phyloP scores from a whole-genome alignment of 92 coral and sea anemone species.

The Micromussa lordhowensis region DNA sequence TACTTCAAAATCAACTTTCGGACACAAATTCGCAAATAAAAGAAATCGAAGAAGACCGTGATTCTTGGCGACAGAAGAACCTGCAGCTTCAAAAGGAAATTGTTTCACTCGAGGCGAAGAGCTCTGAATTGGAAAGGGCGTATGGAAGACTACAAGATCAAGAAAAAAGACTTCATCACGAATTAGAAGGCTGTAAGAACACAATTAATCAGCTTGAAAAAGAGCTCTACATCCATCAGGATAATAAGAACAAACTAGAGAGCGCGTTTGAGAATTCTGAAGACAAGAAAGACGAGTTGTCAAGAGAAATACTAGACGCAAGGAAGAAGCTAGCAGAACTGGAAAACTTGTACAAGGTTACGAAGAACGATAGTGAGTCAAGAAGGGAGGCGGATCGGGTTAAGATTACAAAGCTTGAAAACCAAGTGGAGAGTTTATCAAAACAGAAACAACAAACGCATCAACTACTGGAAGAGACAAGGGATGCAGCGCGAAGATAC shows the following conservation, averaged over 20 bases:
- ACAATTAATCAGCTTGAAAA: constrained; percentile 71
- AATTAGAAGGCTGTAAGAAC: constrained; percentile 59
- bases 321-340: constrained; percentile 73
- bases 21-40: constrained; percentile 53
- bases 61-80: constrained; percentile 73
- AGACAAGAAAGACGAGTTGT: constrained; percentile 66
- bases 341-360: constrained; percentile 59
- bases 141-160: constrained; percentile 68
- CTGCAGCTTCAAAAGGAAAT: constrained; percentile 79
- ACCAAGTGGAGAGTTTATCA: constrained; percentile 72
- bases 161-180: constrained; percentile 74
- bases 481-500: constrained; percentile 59
- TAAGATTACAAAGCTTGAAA: constrained; percentile 82
- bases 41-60: constrained; percentile 74
- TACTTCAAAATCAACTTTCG: constrained; percentile 66
- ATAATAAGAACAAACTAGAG: constrained; percentile 65
- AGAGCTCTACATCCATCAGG: constrained; percentile 64
- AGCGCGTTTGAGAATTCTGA: constrained; percentile 70
- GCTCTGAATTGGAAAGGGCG: constrained; percentile 69
- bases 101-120: constrained; percentile 68
- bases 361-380: constrained; percentile 65
- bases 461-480: constrained; percentile 78
- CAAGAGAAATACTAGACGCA: constrained; percentile 74
- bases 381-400: constrained; percentile 69
- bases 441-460: constrained; percentile 78